Base-by-base conservation (phyloP, 2,888 invertebrate genomes). In the Trilocha varians region DNA sequence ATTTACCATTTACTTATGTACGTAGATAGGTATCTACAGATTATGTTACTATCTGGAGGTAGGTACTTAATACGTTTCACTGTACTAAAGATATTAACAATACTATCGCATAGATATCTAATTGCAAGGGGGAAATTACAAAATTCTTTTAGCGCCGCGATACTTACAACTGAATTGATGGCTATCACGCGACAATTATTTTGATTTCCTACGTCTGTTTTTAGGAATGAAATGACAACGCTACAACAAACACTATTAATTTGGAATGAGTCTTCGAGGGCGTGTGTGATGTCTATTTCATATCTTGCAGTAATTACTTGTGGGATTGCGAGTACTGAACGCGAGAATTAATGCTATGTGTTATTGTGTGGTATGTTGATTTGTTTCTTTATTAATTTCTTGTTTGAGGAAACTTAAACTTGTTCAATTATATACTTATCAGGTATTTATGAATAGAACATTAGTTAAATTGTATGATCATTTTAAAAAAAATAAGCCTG, bases 171-270 rank as follows among this genome's bases (percentile, higher is more conserved):
- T 46, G 54, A 66, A 64, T 67, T 63, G 60, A 70, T 66, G 57
- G 50, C 49, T 61, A 71, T 63, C 80, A 80, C 77, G 80, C 78
- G 62, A 79, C 52, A 53, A 66, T 72, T 74, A 78, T 78, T 79
- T 79, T 77, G 78, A 80, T 78, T 78, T 80, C 73, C 70, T 74
- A 46, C 53, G 57, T 50, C 49, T 58, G 53, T 55, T 61, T 62
- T 61, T 65, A 52, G 53, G 62, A 71, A 72, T 70, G 62, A 64
- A 76, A 74, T 76, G 72, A 64, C 74, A 70, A 69, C 63, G 64
- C 57, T 57, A 64, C 56, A 58, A 70, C 70, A 69, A 70, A 72
- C 63, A 67, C 66, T 58, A 74, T 77, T 74, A 71, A 70, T 70
- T 67, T 53, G 53, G 55, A 73, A 73, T 70, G 66, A 59, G 59